Evolutionary conservation across 2,797 vertebrate genomes (phyloP), one percentile per base, ranked within the genome.

Genomic region (Acanthurus leucopareius): DNA sequence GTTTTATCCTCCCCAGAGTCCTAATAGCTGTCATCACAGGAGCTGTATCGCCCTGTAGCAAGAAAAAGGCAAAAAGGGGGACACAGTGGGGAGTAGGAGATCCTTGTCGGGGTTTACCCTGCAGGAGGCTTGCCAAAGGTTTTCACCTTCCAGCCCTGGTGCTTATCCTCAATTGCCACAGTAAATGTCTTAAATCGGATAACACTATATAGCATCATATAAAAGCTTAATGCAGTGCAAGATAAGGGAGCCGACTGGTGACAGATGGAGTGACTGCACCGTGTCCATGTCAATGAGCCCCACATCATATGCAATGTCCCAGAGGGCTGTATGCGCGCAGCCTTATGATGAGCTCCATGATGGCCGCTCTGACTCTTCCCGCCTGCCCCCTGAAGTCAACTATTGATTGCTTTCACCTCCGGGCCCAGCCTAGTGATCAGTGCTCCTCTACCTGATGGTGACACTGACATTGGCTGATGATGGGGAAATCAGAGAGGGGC

Each of bases 321-420:
- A 6, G 63, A 68, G 86, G 86, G 70, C 28, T 22, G 58, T 22
- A 52, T 69, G 75, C 44, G 25, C 45, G 49, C 69, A 63, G 88
- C 48, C 59, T 89, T 59, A 75, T 88, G 86, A 90, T 88, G 86
- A 84, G 86, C 87, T 80, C 77, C 9, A 19, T 80, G 79, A 85
- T 59, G 82, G 70, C 85, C 28, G 40, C 61, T 40, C 47, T 10
- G 59, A 32, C 74, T 77, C 65, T 59, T 53, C 82, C 73, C 17
- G 44, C 49, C 62, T 48, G 28, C 69, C 68, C 68, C 69, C 72
- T 47, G 35, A 70, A 78, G 90, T 76, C 79, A 74, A 19, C 77
- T 83, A 94, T 94, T 87, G 92, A 93, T 94, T 87, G 71, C 65
- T 66, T 79, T 90, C 70, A 42, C 78, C 89, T 79, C 69, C 11